These are phyloP conservation scores for Drosophila orena DNA, from an alignment of 1,140 invertebrate genomes.

Conservation along the genomic window DNA sequence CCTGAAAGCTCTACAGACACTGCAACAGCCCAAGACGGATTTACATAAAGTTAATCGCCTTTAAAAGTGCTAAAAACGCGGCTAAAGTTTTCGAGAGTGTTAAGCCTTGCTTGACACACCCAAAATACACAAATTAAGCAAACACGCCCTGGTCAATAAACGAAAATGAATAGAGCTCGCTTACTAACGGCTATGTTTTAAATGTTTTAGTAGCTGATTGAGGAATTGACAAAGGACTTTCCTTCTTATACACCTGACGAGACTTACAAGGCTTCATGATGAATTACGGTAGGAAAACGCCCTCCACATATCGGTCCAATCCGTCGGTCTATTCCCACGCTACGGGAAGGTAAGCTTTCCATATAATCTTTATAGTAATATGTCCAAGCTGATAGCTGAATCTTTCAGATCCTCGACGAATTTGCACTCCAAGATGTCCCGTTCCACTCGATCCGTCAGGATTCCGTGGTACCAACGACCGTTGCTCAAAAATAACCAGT, in stretches of 20 bases:
- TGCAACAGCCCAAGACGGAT: not conserved
- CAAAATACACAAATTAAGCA: slow-evolving; percentile 71
- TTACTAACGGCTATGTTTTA: not conserved
- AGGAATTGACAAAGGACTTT: slow-evolving; percentile 3
- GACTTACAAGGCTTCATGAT: slow-evolving; percentile 84
- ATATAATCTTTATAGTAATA: not conserved
- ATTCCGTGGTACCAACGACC: slow-evolving; percentile 94
- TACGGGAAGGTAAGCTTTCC: slow-evolving; percentile 86
- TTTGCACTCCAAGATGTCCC: slow-evolving; percentile 91
- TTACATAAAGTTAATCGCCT: too few relatives aligned
- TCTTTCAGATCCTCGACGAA: slow-evolving; percentile 90
- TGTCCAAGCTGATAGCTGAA: not conserved
- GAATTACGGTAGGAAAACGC: slow-evolving; percentile 88
- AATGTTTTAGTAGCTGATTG: slow-evolving; percentile 13
- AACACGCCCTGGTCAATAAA: slow-evolving; percentile 58
- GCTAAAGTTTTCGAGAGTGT: not conserved
- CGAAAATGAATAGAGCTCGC: not conserved
- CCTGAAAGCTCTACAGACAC: not conserved
- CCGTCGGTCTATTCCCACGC: slow-evolving; percentile 94
- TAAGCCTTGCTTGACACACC: slow-evolving; percentile 69
- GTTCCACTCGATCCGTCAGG: slow-evolving; percentile 91
- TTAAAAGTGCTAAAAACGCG: not conserved
- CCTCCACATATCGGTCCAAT: slow-evolving; percentile 91
- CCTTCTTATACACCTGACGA: slow-evolving; percentile 24
- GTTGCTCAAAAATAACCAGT: slow-evolving; percentile 90